Conservation (phyloP, 2,113 vertebrate genomes). For the Mustelus asterias region DNA sequence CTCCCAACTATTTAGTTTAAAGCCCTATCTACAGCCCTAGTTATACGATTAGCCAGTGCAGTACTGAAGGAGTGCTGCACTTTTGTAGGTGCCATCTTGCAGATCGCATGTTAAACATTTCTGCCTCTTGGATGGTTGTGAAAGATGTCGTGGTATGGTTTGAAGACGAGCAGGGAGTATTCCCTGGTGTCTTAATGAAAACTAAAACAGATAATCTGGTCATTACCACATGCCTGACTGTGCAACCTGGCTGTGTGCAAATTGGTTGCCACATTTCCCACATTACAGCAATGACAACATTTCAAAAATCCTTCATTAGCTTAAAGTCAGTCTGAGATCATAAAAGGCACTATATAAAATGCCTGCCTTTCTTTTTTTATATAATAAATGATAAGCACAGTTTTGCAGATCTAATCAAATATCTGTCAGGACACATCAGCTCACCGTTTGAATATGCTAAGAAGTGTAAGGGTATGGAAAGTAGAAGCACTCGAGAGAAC, state of each 20-base stretch:
- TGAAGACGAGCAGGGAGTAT: background rate
- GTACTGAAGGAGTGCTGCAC: background rate
- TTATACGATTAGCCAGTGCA: background rate
- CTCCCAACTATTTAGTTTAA: no score
- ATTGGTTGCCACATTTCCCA: background rate
- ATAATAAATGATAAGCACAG: background rate
- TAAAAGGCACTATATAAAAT: background rate
- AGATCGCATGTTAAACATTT: background rate
- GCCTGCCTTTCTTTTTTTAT: background rate
- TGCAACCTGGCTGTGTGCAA: background rate
- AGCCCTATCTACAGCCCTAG: no score
- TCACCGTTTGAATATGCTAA: background rate
- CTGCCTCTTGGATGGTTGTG: background rate
- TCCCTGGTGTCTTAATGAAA: background rate
- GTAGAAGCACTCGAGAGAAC: background rate
- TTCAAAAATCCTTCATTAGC: background rate
- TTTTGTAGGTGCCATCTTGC: no score
- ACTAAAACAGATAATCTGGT: background rate
- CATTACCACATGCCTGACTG: background rate
- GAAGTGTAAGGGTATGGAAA: background rate
- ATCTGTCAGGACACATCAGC: background rate
- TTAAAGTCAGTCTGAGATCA: background rate
- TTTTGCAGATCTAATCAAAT: background rate
- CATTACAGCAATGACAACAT: background rate
- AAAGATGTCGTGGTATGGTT: no score